A percentile compares a stretch with the other conserved stretches of the same genome.
Evolutionary conservation across 2,888 invertebrate species (phyloP).

Genomic region (Nymphalis c-album): DNA sequence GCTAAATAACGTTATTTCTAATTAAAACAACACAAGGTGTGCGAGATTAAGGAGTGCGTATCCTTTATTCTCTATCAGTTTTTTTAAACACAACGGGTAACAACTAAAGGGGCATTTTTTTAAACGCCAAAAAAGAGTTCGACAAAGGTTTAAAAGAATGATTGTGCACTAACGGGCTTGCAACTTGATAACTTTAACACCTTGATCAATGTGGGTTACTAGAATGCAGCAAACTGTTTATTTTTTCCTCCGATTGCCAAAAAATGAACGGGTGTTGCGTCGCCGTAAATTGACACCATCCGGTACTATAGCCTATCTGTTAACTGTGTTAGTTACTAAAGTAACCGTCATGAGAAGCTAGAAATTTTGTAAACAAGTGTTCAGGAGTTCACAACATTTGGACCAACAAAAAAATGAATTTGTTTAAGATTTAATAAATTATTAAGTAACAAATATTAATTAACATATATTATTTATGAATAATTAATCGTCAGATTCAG

Average conservation of each 20-base stretch:
- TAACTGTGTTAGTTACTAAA: constrained; percentile 23
- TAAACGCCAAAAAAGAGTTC: constrained; percentile 58
- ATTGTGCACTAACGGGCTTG: constrained; percentile 70
- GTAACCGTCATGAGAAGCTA: no score
- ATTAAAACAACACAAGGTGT: constrained; percentile 37
- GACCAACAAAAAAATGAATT: no score
- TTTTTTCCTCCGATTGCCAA: constrained; percentile 66
- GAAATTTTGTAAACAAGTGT: no score
- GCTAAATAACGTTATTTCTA: not conserved
- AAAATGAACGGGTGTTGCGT: constrained; percentile 66
- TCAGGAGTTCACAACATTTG: no score
- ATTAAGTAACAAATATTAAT: no score
- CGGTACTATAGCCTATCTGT: constrained; percentile 46
- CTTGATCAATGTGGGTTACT: constrained; percentile 80
- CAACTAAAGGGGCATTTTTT: constrained; percentile 57
- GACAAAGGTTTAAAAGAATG: constrained; percentile 61
- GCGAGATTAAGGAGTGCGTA: constrained; percentile 24
- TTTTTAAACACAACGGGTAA: constrained; percentile 42
- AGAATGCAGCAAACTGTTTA: constrained; percentile 57
- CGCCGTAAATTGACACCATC: constrained; percentile 69
- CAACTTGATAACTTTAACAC: constrained; percentile 77
- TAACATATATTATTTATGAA: no score
- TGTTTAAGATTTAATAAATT: no score
- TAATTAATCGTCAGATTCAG: no score
- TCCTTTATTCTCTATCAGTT: constrained; percentile 23